These are phyloP conservation scores for Colinus virginianus DNA, from an alignment of 2,113 vertebrate genomes.

Conservation along the genomic window DNA sequence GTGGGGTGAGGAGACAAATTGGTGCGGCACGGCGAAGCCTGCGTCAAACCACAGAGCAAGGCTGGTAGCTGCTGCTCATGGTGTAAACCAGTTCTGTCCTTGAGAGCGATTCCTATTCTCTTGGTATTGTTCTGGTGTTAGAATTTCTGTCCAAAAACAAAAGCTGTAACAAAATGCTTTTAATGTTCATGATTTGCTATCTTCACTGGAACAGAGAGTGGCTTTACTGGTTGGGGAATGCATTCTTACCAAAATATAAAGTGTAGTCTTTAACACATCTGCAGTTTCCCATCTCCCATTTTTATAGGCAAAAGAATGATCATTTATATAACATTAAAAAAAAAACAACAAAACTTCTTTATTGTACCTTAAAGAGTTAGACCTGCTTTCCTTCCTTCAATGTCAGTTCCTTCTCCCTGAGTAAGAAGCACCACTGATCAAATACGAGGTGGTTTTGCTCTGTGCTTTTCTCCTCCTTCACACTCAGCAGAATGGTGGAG, in stretches of 20 bases:
- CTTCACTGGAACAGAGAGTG: background rate
- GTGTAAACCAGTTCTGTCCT: background rate
- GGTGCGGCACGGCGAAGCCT: background rate
- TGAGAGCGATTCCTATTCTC: background rate
- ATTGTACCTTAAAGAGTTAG: background rate
- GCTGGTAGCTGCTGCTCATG: background rate
- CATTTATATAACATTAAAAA: background rate
- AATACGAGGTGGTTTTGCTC: background rate
- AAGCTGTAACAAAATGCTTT: background rate
- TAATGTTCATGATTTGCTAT: accelerated
- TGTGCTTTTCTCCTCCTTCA: background rate
- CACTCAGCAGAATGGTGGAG: background rate
- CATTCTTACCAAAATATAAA: accelerated
- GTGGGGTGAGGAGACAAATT: background rate
- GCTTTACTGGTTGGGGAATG: background rate
- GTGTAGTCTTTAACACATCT: accelerated
- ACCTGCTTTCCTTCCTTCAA: background rate
- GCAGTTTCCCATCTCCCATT: background rate
- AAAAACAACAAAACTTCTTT: background rate
- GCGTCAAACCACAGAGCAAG: background rate
- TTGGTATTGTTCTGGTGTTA: background rate
- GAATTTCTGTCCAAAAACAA: background rate
- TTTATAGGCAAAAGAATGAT: background rate
- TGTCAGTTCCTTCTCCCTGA: background rate
- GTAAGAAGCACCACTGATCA: background rate